phyloP scores from a whole-genome alignment of 2,888 invertebrate genomes.

The Parnassius apollo region DNA sequence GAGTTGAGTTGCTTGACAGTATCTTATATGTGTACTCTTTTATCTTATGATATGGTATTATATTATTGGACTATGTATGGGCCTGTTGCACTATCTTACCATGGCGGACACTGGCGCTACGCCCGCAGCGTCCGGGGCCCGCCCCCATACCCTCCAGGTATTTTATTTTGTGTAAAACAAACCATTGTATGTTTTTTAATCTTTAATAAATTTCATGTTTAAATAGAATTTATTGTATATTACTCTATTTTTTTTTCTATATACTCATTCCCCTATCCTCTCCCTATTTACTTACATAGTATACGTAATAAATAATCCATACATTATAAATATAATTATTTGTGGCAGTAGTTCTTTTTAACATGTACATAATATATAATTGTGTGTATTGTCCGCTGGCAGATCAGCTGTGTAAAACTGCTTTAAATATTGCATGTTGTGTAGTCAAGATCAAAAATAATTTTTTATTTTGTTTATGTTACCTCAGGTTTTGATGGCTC shows the following conservation, averaged over 20 bases:
- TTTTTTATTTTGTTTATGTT: conserved; percentile 76
- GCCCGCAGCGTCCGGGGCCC: conserved; percentile 51
- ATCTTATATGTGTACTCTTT: conserved; percentile 76
- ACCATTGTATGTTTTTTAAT: conserved; percentile 79
- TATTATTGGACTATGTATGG: conserved; percentile 77
- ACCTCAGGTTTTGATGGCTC: conserved; percentile 58
- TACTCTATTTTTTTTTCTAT: conserved; percentile 77
- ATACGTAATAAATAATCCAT: conserved; percentile 49
- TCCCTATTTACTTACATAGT: conserved; percentile 72
- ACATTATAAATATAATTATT: conserved; percentile 62
- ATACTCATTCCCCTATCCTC: conserved; percentile 62
- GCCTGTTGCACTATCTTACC: conserved; percentile 73
- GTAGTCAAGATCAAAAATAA: conserved; percentile 64
- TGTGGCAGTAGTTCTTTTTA: conserved; percentile 70
- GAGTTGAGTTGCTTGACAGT: conserved; percentile 78
- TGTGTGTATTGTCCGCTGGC: conserved; percentile 63
- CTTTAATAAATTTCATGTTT: conserved; percentile 81
- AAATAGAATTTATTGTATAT: conserved; percentile 80
- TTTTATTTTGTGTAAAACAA: conserved; percentile 80
- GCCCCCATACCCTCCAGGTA: conserved; percentile 67
- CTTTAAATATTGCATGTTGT: conserved; percentile 75
- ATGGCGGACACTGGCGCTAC: conserved; percentile 46
- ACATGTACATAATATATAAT: conserved; percentile 57
- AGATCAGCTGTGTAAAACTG: conserved; percentile 62
- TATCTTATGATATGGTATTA: conserved; percentile 78